Base-by-base conservation (phyloP, 2,888 invertebrate genomes). In the Fragum whitleyi region DNA sequence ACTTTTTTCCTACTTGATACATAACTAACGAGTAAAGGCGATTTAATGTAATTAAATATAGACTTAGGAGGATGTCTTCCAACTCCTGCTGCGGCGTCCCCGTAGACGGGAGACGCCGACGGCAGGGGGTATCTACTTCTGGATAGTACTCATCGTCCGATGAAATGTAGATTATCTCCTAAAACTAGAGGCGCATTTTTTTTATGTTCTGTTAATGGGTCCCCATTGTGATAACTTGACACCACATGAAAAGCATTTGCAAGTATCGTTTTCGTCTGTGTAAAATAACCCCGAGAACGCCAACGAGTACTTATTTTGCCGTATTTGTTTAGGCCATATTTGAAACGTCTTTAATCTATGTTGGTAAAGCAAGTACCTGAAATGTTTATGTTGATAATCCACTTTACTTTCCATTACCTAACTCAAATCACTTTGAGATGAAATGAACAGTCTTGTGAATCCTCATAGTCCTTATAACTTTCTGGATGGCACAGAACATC, bases 221-320 rank as follows among this genome's bases (percentile, higher is more conserved):
- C 32, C 42, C 71, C 71, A 71, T 21, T 26, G 36, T 11, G 36
- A 57, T 29, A 71, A 39, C 7, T 11, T 21, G n/a, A 71, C 71
- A 19, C 71, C 59, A 39, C 71, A 71, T 21, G 71, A 51, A 55
- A 71, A 71, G 55, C 71, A 71, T 26, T 23, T 23, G 21, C 70
- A 70, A 29, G 29, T 28, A 26, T 59, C 71, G 14, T 39, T 39
- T 39, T 59, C 71, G 5, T 59, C 39, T 3, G 14, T 71, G 39
- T 71, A 57, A 42, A 39, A 71, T 19, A 71, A n/a, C 16, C 71
- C 71, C 21, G 59, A 19, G 3, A 1, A 9, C 14, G 39, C 59
- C 23, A 71, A 16, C 5, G 39, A 23, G 59, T 59, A 59, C 59
- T 71, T 59, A 36, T 57, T 28, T 19, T 51, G 39, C 14, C 36